Evolutionary conservation across 2,888 invertebrate genomes (phyloP), one percentile per base, ranked within the genome.

Genomic region (Altica lythri): DNA sequence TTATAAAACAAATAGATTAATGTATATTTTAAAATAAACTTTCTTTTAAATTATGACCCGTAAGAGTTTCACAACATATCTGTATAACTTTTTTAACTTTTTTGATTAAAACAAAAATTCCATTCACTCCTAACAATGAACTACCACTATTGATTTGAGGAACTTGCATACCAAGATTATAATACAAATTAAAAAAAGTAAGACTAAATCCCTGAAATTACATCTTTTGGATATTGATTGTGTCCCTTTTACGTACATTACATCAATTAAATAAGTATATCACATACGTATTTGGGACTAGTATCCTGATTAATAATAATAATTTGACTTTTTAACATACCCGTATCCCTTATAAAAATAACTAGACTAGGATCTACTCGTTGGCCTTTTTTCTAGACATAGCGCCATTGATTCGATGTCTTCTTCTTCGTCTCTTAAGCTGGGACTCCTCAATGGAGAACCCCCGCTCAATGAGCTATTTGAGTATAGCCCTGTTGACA

Each of bases 401-500:
- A 82, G 66, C 14, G 79, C 75, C 18, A 80, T 78, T 1, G 81
- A 79, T 55, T 82, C 80, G 49, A 81, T 79, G 14, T 81, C 77
- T 22, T 83, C 82, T 38, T 82, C 77, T 38, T 78, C 79, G n/a
- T 68, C 73, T 48, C 69, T 64, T 42, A 77, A 76, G 62, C 77
- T 77, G 0, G 71, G 71, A 1, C 78, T 77, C 22, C 74, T 75
- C 53, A 77, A 52, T 1, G 81, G 80, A 1, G 81, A 80, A 27
- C 74, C 76, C 1, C 77, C 74, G 35, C 77, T 77, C 5, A 18
- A 40, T 55, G 79, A 79, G 64, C 78, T 79, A 63, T 79, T 79
- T 2, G 80, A 80, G 61, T 78, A 75, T 61, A 77, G 68, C 0
- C 80, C 79, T 3, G 80, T 80, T 38, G 81, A 83, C 82, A 92